These are phyloP conservation scores for Peromyscus nudipes DNA, from an alignment of 2,797 vertebrate species.

Conservation along the genomic window DNA sequence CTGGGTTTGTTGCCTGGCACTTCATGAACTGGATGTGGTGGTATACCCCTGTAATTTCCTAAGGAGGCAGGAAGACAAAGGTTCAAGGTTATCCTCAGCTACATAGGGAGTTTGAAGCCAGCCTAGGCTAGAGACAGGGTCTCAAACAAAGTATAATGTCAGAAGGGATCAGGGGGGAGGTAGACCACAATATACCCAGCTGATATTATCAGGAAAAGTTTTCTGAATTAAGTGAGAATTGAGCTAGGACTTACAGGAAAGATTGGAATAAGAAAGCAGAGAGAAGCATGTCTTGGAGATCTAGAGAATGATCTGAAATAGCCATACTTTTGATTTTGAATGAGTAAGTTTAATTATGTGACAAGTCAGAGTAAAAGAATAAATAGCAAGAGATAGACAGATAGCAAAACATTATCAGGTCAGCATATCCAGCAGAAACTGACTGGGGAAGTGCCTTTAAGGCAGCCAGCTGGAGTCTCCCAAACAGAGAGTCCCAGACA, in stretches of 20 bases:
- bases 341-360: neutral
- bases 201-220: constrained; percentile 37
- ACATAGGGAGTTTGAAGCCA: neutral
- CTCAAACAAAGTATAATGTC: constrained; percentile 27
- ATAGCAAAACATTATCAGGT: neutral
- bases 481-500: neutral
- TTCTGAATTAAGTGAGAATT: constrained; percentile 39
- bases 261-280: constrained; percentile 50
- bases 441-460: neutral
- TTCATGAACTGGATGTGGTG: neutral
- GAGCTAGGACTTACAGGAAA: constrained; percentile 45
- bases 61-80: neutral
- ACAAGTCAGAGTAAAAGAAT: neutral
- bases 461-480: neutral
- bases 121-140: neutral
- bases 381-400: neutral
- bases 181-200: constrained; percentile 34
- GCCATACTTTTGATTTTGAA: neutral
- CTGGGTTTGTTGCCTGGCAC: neutral
- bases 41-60: neutral
- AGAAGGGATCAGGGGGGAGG: constrained; percentile 24
- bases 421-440: neutral
- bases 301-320: neutral
- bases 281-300: neutral
- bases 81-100: neutral